Percentiles rank a stretch among this genome's conserved stretches.
These are phyloP conservation scores for Platichthys stellatus DNA, from an alignment of 2,113 vertebrate genomes.

Conservation along the genomic window DNA sequence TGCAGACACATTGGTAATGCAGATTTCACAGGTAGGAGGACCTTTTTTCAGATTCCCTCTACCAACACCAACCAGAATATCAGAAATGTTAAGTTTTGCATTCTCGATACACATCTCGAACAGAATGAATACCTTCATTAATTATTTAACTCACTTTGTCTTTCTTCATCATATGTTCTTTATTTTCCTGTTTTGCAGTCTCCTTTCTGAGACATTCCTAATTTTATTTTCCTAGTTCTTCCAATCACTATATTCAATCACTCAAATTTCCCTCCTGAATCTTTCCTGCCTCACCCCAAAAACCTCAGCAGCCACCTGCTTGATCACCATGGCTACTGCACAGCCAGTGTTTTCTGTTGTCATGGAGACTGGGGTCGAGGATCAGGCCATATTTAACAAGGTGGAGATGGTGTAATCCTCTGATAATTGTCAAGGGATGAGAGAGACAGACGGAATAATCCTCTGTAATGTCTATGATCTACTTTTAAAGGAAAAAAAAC, in stretches of 20 bases:
- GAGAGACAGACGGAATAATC: background rate
- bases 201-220: background rate
- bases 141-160: background rate
- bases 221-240: background rate
- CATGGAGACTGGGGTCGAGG: constrained; percentile 58
- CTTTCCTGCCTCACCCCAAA: constrained; percentile 21
- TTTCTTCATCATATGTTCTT: background rate
- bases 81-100: too few species aligned
- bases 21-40: too few species aligned
- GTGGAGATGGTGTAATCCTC: constrained; percentile 31
- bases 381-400: constrained; percentile 48
- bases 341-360: constrained; percentile 54
- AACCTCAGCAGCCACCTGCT: constrained; percentile 49
- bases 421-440: constrained; percentile 37
- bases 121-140: too few species aligned
- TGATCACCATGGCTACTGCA: constrained; percentile 58
- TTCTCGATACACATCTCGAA: too few species aligned
- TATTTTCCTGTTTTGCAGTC: background rate
- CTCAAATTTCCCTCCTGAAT: constrained; percentile 20
- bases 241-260: background rate
- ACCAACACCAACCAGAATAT: too few species aligned
- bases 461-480: background rate
- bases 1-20: too few species aligned
- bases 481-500: background rate
- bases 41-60: too few species aligned